Conservation (phyloP, 35 echinoderm and acorn worm species). For the Apostichopus californicus region DNA sequence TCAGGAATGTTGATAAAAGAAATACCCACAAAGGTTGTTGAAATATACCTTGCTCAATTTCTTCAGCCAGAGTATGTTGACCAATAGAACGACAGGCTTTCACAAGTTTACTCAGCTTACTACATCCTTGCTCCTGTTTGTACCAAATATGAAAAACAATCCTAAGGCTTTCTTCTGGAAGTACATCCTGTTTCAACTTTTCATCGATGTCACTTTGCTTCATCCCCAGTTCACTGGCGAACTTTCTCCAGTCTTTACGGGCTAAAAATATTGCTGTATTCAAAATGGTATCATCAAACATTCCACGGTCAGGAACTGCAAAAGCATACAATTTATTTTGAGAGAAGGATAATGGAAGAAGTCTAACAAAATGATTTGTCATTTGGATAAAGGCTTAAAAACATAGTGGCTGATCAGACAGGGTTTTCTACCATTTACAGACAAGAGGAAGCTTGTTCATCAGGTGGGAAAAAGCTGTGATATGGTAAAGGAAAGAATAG, state of each 20-base stretch:
- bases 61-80: background rate
- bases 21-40: background rate
- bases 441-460: too few species aligned
- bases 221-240: constrained; percentile 4
- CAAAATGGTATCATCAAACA: background rate
- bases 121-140: background rate
- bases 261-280: background rate
- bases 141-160: constrained; percentile 14
- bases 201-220: background rate
- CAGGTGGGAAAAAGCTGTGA: too few species aligned
- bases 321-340: background rate
- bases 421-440: too few species aligned
- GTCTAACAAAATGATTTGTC: too few species aligned
- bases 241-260: background rate
- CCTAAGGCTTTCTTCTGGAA: background rate
- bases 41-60: constrained; percentile 17
- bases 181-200: background rate
- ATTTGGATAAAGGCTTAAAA: too few species aligned
- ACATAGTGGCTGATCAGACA: too few species aligned
- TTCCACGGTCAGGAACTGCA: background rate
- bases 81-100: constrained; percentile 2
- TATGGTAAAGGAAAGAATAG: too few species aligned
- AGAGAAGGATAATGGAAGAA: too few species aligned
- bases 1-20: too few species aligned
- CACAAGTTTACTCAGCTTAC: background rate